phyloP scores from a whole-genome alignment of 2,797 vertebrate species.

The Hephaestus fuliginosus region DNA sequence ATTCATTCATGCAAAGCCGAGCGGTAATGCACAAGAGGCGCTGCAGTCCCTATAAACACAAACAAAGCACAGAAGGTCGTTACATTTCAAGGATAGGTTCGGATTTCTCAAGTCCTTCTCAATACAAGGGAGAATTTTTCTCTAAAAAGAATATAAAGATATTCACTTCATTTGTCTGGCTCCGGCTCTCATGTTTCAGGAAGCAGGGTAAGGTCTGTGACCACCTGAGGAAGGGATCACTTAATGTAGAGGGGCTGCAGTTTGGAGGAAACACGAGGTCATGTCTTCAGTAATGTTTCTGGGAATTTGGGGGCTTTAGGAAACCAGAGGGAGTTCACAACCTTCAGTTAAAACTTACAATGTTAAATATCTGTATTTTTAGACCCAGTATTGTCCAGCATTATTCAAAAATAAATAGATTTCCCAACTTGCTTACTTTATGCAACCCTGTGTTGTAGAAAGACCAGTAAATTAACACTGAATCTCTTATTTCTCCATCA shows the following conservation, averaged over 20 bases:
- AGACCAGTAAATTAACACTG: too few relatives aligned
- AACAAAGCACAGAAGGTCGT: slow-evolving; percentile 13
- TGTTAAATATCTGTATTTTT: background rate
- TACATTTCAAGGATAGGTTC: slow-evolving; percentile 3
- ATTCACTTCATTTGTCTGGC: background rate
- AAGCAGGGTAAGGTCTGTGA: background rate
- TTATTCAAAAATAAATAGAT: too few relatives aligned
- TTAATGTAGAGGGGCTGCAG: background rate
- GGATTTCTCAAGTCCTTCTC: background rate
- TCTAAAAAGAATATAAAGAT: background rate
- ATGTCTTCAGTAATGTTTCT: background rate
- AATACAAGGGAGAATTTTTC: background rate
- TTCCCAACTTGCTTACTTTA: too few relatives aligned
- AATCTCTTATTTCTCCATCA: background rate
- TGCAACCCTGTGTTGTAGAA: too few relatives aligned
- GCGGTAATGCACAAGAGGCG: background rate
- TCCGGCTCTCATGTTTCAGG: background rate
- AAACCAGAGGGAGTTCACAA: background rate
- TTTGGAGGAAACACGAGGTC: background rate
- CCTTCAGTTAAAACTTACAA: background rate
- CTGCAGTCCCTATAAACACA: background rate
- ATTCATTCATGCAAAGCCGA: slow-evolving; percentile 20
- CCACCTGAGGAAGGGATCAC: background rate
- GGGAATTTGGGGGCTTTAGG: background rate
- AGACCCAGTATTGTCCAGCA: background rate